Evolutionary conservation across 2,797 vertebrate species (phyloP).

Genomic region (Leucoraja ocellata): DNA sequence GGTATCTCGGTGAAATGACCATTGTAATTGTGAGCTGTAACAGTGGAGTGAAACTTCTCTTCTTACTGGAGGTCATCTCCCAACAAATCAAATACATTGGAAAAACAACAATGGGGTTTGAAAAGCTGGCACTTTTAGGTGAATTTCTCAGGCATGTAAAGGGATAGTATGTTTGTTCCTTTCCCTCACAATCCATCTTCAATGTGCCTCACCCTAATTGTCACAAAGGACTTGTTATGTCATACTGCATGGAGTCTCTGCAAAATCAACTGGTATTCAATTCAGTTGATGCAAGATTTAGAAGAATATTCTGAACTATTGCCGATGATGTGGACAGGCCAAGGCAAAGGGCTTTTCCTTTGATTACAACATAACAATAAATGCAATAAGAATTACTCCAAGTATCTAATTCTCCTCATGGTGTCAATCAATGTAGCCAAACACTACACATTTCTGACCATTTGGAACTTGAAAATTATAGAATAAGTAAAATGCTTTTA

Average conservation of each 20-base stretch:
- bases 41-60: neutral
- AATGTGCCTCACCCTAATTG: neutral
- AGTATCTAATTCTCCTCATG: neutral
- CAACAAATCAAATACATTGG: neutral
- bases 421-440: neutral
- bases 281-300: neutral
- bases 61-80: neutral
- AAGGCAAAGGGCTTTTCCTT: neutral
- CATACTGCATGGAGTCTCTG: neutral
- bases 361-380: neutral
- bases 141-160: neutral
- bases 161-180: neutral
- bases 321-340: neutral
- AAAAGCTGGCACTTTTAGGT: neutral
- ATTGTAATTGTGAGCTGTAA: neutral
- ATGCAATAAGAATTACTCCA: neutral
- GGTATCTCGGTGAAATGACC: neutral
- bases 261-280: neutral
- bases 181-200: neutral
- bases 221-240: neutral
- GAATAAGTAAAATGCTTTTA: neutral
- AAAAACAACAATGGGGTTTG: neutral
- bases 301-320: neutral
- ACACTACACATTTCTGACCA: neutral
- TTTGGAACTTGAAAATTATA: neutral